Evolutionary conservation across 2,888 invertebrate genomes (phyloP).

Genomic region (Electrophaes corylata): DNA sequence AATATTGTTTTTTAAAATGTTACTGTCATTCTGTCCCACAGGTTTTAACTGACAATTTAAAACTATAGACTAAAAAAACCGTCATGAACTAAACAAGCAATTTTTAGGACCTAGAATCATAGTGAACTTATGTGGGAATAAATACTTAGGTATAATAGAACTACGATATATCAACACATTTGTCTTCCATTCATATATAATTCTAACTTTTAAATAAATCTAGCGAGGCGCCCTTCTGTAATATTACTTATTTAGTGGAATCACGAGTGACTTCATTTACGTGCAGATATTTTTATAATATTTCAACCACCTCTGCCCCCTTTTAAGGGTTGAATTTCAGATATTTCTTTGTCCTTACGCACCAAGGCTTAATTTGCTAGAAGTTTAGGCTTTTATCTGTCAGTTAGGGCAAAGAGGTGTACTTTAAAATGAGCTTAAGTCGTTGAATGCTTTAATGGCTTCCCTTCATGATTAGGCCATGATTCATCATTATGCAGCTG

Average conservation of each 20-base stretch:
- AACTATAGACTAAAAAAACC: background rate
- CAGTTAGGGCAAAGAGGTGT: too few relatives aligned
- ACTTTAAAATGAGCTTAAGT: too few relatives aligned
- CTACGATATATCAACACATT: conserved; percentile 14
- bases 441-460: too few relatives aligned
- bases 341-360: too few relatives aligned
- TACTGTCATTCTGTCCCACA: background rate
- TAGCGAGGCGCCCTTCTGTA: background rate
- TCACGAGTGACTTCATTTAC: too few relatives aligned
- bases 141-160: background rate
- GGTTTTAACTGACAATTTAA: conserved; percentile 8
- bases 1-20: background rate
- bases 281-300: too few relatives aligned
- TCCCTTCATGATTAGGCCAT: too few relatives aligned
- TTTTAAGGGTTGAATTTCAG: too few relatives aligned
- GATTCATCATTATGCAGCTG: too few relatives aligned
- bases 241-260: background rate
- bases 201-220: background rate
- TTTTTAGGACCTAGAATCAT: background rate
- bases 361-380: too few relatives aligned
- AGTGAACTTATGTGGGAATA: background rate
- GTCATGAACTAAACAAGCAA: background rate
- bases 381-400: too few relatives aligned
- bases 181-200: conserved; percentile 20
- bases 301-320: too few relatives aligned